Conservation (phyloP, 2,888 invertebrate genomes). For the Drosophila kambysellisi region DNA sequence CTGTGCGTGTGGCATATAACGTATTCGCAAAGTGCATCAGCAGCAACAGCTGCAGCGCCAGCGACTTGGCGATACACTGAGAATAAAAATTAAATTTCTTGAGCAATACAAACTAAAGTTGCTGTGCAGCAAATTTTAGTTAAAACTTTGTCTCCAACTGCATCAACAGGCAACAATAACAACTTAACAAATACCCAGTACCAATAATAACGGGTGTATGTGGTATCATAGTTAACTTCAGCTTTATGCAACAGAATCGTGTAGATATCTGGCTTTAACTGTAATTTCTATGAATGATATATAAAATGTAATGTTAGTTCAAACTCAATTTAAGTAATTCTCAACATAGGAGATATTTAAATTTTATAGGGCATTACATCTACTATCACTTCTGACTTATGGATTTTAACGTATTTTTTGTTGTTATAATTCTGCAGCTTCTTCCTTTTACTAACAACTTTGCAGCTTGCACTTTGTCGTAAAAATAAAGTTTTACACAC, state of each 20-base stretch:
- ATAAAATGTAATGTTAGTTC: no score
- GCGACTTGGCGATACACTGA: conserved; percentile 28
- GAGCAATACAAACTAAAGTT: conserved; percentile 45
- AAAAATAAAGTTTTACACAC: conserved; percentile 78
- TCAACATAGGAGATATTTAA: background rate
- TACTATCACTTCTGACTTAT: background rate
- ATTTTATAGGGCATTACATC: conserved; percentile 18
- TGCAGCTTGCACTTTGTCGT: conserved; percentile 76
- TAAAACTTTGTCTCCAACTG: conserved; percentile 77
- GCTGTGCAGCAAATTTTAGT: conserved; percentile 69
- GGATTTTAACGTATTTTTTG: conserved; percentile 5
- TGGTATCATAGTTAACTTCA: background rate
- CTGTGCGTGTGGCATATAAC: conserved; percentile 48
- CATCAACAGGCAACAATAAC: conserved; percentile 44
- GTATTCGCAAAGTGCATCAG: conserved; percentile 60
- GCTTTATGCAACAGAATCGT: background rate
- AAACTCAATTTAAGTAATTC: background rate
- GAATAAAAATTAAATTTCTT: conserved; percentile 74
- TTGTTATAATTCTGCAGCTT: conserved; percentile 38
- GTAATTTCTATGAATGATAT: no score
- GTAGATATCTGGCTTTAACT: no score
- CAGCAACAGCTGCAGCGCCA: background rate
- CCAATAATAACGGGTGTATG: background rate
- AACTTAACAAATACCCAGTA: conserved; percentile 34
- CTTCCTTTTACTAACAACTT: conserved; percentile 70